These are phyloP conservation scores for Zonotrichia albicollis DNA, from an alignment of 2,797 vertebrate species.

Conservation along the genomic window DNA sequence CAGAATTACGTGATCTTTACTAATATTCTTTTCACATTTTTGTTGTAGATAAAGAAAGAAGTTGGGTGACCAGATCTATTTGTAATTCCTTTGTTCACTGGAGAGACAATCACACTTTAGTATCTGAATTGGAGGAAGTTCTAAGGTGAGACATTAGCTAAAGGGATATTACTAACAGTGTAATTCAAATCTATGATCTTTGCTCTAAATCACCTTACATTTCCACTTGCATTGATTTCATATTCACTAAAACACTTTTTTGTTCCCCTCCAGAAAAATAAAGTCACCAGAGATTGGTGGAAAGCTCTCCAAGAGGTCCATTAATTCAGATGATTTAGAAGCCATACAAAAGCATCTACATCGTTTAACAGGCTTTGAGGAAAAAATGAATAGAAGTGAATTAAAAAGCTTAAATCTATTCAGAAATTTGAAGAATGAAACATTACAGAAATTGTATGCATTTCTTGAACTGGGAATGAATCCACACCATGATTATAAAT, in stretches of 20 bases:
- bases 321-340: constrained; percentile 59
- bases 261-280: constrained; percentile 57
- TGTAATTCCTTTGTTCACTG: constrained; percentile 37
- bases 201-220: constrained; percentile 39
- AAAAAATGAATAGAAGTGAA: constrained; percentile 63
- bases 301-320: constrained; percentile 51
- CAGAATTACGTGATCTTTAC: neutral
- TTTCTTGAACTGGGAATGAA: constrained; percentile 58
- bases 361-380: constrained; percentile 48
- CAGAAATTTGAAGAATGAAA: constrained; percentile 59
- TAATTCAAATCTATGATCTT: constrained; percentile 31
- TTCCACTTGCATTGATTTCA: constrained; percentile 53
- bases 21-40: neutral
- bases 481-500: constrained; percentile 49
- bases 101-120: neutral
- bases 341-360: constrained; percentile 45
- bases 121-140: constrained; percentile 39
- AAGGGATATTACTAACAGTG: neutral
- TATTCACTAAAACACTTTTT: constrained; percentile 60
- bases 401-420: constrained; percentile 61
- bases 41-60: constrained; percentile 39
- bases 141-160: constrained; percentile 57
- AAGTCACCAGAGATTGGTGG: constrained; percentile 40
- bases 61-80: constrained; percentile 4
- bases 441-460: constrained; percentile 56